phyloP scores from a whole-genome alignment of 92 coral and sea anemone genomes.

The Anthopleura xanthogrammica region DNA sequence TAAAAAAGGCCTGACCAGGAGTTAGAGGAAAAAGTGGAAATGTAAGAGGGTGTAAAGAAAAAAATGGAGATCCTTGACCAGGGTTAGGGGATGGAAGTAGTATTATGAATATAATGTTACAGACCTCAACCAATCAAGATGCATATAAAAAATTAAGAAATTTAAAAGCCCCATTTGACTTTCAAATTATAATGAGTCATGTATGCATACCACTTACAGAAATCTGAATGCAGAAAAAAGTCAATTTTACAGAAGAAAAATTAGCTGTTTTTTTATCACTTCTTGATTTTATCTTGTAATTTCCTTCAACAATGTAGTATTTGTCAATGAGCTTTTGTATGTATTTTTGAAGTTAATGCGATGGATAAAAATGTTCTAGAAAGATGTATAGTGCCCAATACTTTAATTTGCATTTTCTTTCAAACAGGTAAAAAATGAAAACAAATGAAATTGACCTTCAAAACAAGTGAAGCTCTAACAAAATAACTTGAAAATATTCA shows the following conservation, averaged over 20 bases:
- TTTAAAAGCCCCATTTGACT: too few relatives aligned
- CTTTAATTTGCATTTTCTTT: background rate
- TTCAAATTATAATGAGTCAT: too few relatives aligned
- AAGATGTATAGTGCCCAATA: background rate
- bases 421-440: background rate
- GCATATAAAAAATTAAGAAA: too few relatives aligned
- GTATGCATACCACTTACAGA: too few relatives aligned
- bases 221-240: too few relatives aligned
- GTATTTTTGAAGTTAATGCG: background rate
- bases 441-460: background rate
- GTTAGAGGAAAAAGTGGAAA: background rate
- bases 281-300: background rate
- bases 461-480: constrained; percentile 1
- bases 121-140: too few relatives aligned
- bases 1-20: background rate
- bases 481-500: background rate
- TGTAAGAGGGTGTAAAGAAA: background rate
- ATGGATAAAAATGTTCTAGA: background rate
- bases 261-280: too few relatives aligned
- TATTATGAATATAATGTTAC: too few relatives aligned
- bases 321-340: background rate
- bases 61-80: background rate
- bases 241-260: too few relatives aligned
- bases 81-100: too few relatives aligned
- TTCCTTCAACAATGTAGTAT: background rate